Evolutionary conservation across 2,888 invertebrate genomes (phyloP).

Genomic region (Yponomeuta sedellus): DNA sequence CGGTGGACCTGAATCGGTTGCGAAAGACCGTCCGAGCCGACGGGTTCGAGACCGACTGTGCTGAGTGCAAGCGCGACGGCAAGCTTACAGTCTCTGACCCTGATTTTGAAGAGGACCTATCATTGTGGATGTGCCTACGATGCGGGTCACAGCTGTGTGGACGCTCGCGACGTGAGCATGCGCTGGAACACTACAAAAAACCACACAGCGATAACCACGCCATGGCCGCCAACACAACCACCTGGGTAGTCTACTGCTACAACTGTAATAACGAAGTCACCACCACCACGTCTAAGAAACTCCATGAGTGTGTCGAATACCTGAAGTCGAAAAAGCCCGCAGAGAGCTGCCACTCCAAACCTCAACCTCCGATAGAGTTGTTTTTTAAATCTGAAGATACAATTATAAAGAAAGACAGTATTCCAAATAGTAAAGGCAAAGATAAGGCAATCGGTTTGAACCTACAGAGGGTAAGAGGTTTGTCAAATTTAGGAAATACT

Average conservation of each 20-base stretch:
- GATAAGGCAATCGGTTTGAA: constrained; percentile 48
- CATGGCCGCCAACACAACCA: constrained; percentile 82
- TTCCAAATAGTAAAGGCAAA: constrained; percentile 39
- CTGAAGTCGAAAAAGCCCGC: constrained; percentile 75
- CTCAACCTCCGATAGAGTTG: constrained; percentile 34
- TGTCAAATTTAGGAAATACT: constrained; percentile 95
- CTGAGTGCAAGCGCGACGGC: constrained; percentile 72
- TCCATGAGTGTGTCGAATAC: constrained; percentile 85
- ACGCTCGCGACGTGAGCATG: constrained; percentile 80
- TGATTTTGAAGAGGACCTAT: constrained; percentile 68
- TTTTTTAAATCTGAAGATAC: constrained; percentile 36
- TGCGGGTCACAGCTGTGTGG: constrained; percentile 89
- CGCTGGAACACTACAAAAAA: constrained; percentile 83
- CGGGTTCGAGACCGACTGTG: constrained; percentile 75
- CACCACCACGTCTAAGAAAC: constrained; percentile 77
- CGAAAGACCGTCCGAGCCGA: constrained; percentile 74
- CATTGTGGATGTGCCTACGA: constrained; percentile 87
- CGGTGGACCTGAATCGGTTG: constrained; percentile 78
- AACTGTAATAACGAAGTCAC: constrained; percentile 84
- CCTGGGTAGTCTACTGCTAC: constrained; percentile 88
- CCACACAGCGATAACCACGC: constrained; percentile 87
- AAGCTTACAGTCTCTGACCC: constrained; percentile 53
- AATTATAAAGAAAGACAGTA: constrained; percentile 14
- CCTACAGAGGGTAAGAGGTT: constrained; percentile 82
- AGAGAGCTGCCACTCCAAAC: constrained; percentile 34